Evolutionary conservation across 1,140 invertebrate genomes (phyloP).

Genomic region (Epicauta chinensis): DNA sequence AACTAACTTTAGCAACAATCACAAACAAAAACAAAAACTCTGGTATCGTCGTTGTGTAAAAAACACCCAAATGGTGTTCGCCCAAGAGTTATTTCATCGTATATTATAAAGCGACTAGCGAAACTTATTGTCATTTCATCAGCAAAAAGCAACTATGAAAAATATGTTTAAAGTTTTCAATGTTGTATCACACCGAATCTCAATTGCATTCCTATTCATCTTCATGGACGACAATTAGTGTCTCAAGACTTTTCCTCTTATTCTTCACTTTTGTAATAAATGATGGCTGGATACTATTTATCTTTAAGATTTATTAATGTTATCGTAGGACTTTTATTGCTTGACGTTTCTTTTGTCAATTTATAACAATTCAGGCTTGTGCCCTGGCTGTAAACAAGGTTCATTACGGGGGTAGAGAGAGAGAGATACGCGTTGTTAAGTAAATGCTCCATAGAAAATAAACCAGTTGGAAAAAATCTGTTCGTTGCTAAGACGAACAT

Average conservation of each 20-base stretch:
- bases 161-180: no score
- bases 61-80: no score
- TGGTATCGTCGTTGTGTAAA: no score
- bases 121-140: no score
- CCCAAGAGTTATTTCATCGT: no score
- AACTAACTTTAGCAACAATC: no score
- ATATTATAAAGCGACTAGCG: no score
- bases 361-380: constrained; percentile 24
- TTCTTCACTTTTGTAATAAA: constrained; percentile 32
- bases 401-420: constrained; percentile 14
- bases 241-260: constrained; percentile 32
- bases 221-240: constrained; percentile 32
- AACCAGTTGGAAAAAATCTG: constrained; percentile 15
- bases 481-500: constrained; percentile 9
- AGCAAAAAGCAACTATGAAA: no score
- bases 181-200: no score
- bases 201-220: constrained; percentile 18
- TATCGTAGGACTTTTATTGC: constrained; percentile 26
- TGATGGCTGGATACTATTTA: constrained; percentile 27
- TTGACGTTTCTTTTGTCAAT: constrained; percentile 23
- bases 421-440: constrained; percentile 15
- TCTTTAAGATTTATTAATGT: constrained; percentile 31
- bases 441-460: constrained; percentile 15
- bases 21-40: no score
- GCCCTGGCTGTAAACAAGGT: constrained; percentile 14